These are phyloP conservation scores for Prosopocoilus inquinatus DNA, from an alignment of 2,888 invertebrate genomes.

Conservation along the genomic window DNA sequence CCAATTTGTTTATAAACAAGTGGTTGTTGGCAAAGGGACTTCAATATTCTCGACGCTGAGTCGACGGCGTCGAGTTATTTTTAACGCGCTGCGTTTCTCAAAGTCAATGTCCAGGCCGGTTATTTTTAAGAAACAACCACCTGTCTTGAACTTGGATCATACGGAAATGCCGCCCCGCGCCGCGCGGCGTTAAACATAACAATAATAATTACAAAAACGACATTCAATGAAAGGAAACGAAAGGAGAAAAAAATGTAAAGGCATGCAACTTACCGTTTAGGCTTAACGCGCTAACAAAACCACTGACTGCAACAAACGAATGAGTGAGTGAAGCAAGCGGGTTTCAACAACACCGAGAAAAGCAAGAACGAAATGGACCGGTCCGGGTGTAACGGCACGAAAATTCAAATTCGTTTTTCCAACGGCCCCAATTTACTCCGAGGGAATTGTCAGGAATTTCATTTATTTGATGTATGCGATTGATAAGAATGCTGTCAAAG, in stretches of 20 bases:
- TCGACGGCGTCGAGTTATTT: constrained; percentile 7
- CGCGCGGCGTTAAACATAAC: background rate
- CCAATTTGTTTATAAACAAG: constrained; percentile 8
- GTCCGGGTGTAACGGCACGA: constrained; percentile 31
- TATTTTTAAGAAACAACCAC: constrained; percentile 13
- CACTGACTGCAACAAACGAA: constrained; percentile 45
- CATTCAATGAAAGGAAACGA: too few relatives aligned
- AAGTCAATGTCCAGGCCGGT: constrained; percentile 17
- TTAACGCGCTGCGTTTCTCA: constrained; percentile 7
- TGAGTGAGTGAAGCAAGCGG: constrained; percentile 48
- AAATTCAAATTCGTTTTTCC: constrained; percentile 15
- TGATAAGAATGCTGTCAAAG: constrained; percentile 22
- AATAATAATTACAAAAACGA: too few relatives aligned
- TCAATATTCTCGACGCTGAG: constrained; percentile 8
- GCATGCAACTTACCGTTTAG: constrained; percentile 42
- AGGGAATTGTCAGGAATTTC: background rate
- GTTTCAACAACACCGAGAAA: constrained; percentile 43
- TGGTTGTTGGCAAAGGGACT: constrained; percentile 6
- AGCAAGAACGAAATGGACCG: constrained; percentile 34
- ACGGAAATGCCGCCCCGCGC: background rate
- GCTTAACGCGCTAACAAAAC: constrained; percentile 45
- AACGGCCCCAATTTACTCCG: background rate
- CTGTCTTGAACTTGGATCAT: background rate
- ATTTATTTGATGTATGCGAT: constrained; percentile 14
- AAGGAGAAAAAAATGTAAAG: too few relatives aligned